Base-by-base conservation (phyloP, 1,140 invertebrate species). In the Chymomyza costata region DNA sequence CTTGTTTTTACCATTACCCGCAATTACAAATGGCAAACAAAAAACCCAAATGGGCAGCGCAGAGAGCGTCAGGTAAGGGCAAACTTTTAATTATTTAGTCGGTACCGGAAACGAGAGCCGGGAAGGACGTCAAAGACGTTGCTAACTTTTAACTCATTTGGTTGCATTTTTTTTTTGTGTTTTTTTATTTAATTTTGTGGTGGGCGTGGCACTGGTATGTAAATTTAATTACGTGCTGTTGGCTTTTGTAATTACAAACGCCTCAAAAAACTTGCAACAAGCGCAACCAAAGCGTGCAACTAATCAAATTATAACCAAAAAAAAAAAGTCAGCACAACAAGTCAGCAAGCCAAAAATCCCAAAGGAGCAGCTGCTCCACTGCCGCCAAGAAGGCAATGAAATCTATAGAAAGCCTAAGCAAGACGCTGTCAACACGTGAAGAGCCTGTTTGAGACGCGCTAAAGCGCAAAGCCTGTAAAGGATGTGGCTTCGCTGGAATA, bases 51-150 rank as follows among this genome's bases (percentile, higher is more conserved):
- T 8, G 38, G 49, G 57, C 38, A 34, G 13, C 32, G 32, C 32
- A 3, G 49, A 35, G 21, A 45, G 53, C 44, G 34, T 30, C 46
- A 57, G 53, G 46, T 59, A 68, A 66, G 43, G 54, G 39, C 40
- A 45, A 76, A 76, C 57, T 76, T 76, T 76, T 76, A 76, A 76
- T 76, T 71, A 78, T 76, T 71, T 78, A 64, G 61, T 65, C 55
- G 60, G n/a, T n/a, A 56, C 60, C 30, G 45, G 34, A 66, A 48
- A 53, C 67, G 51, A 63, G 66, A 66, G 53, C 58, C 68, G 58
- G n/a, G n/a, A n/a, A n/a, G n/a, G n/a, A n/a, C n/a, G n/a, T n/a
- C n/a, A n/a, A n/a, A n/a, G n/a, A n/a, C n/a, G n/a, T n/a, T 54
- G 39, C 44, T 34, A 25, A 44, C 64, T 57, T 52, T 62, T 65